Base-by-base conservation (phyloP, 2,888 invertebrate genomes). In the Torymus texanus region DNA sequence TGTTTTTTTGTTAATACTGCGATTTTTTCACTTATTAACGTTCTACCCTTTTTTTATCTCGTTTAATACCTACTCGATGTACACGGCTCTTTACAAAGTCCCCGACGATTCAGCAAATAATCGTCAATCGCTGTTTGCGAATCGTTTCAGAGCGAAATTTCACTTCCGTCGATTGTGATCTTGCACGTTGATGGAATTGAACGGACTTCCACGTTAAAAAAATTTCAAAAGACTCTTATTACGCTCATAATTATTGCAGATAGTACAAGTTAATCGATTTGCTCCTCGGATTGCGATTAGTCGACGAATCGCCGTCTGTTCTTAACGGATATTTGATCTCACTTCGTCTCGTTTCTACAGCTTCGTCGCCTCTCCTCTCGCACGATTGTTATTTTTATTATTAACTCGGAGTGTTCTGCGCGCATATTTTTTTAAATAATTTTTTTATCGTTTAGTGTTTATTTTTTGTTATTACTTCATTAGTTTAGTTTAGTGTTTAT, bases 401-500 rank as follows among this genome's bases (percentile, higher is more conserved):
- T 61, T 50, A 72, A 72, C 71, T 63, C 29, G 55, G 51, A 63
- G 68, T 68, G 18, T 75, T 78, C 68, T 68, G 72, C 73, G 65
- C 71, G 56, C 71, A 68, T 75, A n/a, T 70, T 78, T 66, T 66
- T 74, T 74, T 58, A 66, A 73, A 73, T 55, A 63, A 55, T 68
- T 76, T 67, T 71, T 77, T 65, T 68, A 79, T 75, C 63, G 18
- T 78, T 81, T 80, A 73, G 56, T 81, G 61, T 71, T 78, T 77
- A 78, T 77, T 77, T 67, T 80, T 21, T 83, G 58, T 80, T 73
- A 80, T 82, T 75, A 75, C 72, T 74, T 75, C 75, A 86, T 88
- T 83, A 86, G 84, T 85, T 86, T 84, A 82, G 56, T 83, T 85
- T 85, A 84, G 83, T 85, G 82, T 86, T 87, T 86, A 88, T 88